Base-by-base conservation (phyloP, 2,113 vertebrate genomes). In the Scortum barcoo region DNA sequence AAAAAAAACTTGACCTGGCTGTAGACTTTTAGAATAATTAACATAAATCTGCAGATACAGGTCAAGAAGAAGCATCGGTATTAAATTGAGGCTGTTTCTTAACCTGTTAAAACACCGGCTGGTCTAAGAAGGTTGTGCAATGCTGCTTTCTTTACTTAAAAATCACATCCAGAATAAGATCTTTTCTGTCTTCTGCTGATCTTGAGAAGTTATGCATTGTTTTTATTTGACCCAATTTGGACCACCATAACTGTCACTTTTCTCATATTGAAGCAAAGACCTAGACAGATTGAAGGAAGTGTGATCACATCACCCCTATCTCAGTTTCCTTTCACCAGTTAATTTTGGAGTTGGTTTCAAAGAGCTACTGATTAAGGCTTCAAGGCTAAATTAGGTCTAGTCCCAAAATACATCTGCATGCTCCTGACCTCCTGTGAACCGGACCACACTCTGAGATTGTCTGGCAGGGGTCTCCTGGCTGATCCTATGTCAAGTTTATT, bases 341-440 rank as follows among this genome's bases (percentile, higher is more conserved):
- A 1, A 51, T 50, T 20, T 54, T 19, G 33, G 3, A 62, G 12
- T 8, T 70, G n/a, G 60, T 78, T 51, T 42, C 4, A 57, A 44
- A n/a, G 1, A 62, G 10, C 1, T 40, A 20, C 57, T 51, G 5
- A 48, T 50, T 62, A 20, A 0, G n/a, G 33, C 33, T 40, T 50
- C 44, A 53, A 28, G 7, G 56, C 19, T 61, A 48, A 78, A 50
- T 60, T 51, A 51, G 30, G 5, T 50, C 62, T 28, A 48, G 9
- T 16, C 28, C 42, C 11, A 61, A 66, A 71, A 53, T 78, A 62
- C 14, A 78, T 48, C 42, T 22, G 33, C 61, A 11, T 30, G 61
- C 42, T 46, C 20, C 28, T n/a, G 20, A 17, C 28, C 76, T 38
- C 40, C 38, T 57, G 58, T 46, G 50, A 66, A 38, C 50, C 20